These are phyloP conservation scores for Argyra leucocephala DNA, from an alignment of 2,888 invertebrate species.

Conservation along the genomic window DNA sequence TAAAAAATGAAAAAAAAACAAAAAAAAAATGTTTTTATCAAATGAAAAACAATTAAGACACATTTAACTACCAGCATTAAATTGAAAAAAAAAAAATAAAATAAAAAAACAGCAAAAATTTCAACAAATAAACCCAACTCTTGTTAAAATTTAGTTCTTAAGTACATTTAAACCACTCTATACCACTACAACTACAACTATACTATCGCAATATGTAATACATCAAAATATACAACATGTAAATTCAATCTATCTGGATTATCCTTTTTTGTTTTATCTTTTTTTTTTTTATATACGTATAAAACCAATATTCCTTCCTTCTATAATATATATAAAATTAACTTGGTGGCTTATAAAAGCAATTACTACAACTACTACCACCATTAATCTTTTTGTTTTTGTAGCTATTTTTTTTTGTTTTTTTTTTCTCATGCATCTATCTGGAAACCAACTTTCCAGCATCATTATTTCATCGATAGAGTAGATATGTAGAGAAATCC, in stretches of 20 bases:
- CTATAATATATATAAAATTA: neutral
- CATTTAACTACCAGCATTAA: too few species aligned
- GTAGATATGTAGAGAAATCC: conserved; percentile 19
- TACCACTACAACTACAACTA: too few species aligned
- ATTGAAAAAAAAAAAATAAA: too few species aligned
- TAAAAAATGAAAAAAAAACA: too few species aligned
- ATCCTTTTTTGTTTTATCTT: neutral
- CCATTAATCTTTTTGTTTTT: neutral
- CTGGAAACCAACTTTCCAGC: neutral
- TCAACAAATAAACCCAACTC: too few species aligned
- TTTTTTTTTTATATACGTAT: neutral
- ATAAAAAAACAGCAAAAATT: too few species aligned
- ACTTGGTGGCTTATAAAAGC: neutral
- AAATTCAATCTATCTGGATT: neutral
- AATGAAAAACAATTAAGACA: too few species aligned
- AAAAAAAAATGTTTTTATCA: too few species aligned
- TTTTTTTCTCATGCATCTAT: neutral
- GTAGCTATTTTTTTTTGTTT: neutral
- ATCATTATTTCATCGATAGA: neutral
- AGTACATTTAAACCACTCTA: too few species aligned
- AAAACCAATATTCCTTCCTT: neutral
- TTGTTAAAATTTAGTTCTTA: too few species aligned
- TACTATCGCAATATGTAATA: too few species aligned
- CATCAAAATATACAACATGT: neutral
- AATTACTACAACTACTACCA: neutral